phyloP scores from a whole-genome alignment of 1,140 invertebrate species.

The Rhyacophila brunnea region DNA sequence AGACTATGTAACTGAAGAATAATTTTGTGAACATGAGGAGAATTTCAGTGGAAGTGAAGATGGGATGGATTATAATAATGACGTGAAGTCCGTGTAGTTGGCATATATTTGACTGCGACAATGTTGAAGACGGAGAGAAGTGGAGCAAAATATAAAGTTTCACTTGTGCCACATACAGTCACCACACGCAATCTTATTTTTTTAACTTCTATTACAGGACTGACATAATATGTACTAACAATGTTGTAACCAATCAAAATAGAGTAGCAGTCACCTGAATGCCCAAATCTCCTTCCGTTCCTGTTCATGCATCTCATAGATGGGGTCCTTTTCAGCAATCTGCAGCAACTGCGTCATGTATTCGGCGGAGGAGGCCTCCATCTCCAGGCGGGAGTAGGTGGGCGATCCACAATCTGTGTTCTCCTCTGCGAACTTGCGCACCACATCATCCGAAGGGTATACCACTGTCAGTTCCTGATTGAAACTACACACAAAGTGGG shows the following conservation, averaged over 20 bases:
- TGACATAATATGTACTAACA: too few relatives aligned
- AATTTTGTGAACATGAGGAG: too few relatives aligned
- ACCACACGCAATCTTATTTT: too few relatives aligned
- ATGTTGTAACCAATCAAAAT: background rate
- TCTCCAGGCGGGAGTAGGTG: constrained; percentile 38
- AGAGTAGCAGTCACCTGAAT: constrained; percentile 56
- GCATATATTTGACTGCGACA: too few relatives aligned
- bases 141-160: too few relatives aligned
- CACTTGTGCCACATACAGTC: too few relatives aligned
- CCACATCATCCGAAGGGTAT: constrained; percentile 69
- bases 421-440: constrained; percentile 63
- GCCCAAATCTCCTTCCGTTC: constrained; percentile 84
- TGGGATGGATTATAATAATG: too few relatives aligned
- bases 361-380: constrained; percentile 33
- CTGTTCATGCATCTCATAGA: constrained; percentile 90
- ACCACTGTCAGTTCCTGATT: constrained; percentile 65
- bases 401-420: constrained; percentile 40
- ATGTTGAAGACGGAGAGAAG: too few relatives aligned
- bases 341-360: constrained; percentile 40
- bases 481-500: constrained; percentile 59
- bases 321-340: constrained; percentile 63
- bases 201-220: too few relatives aligned
- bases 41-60: too few relatives aligned
- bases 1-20: too few relatives aligned
- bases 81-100: too few relatives aligned